These are phyloP conservation scores for Eumacrocentrus americanus DNA, from an alignment of 2,888 invertebrate species.

Conservation along the genomic window DNA sequence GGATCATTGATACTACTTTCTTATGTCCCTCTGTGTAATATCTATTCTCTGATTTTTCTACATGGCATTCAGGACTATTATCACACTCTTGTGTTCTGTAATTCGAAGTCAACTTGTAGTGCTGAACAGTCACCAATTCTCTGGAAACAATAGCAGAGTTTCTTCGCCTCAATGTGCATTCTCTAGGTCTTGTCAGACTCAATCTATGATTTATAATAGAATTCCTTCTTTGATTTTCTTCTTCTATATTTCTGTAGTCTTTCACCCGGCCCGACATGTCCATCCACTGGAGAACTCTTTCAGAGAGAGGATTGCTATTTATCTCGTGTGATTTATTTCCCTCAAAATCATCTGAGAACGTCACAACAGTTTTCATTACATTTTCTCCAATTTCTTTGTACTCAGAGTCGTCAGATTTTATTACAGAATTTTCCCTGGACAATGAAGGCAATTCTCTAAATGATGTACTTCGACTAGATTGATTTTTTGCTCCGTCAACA, in stretches of 20 bases:
- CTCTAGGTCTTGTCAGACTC: conserved; percentile 8
- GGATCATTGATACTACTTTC: neutral
- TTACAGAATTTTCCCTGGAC: conserved; percentile 17
- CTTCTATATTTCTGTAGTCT: conserved; percentile 33
- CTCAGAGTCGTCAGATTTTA: neutral
- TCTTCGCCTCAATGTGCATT: conserved; percentile 19
- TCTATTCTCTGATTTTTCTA: neutral
- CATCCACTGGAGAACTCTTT: conserved; percentile 80
- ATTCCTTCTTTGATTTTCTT: neutral
- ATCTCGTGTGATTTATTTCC: conserved; percentile 20
- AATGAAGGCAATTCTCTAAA: neutral
- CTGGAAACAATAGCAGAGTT: conserved; percentile 24
- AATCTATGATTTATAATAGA: neutral
- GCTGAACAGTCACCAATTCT: conserved; percentile 34
- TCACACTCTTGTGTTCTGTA: neutral
- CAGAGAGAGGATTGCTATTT: conserved; percentile 64
- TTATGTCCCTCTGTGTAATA: neutral
- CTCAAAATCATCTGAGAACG: conserved; percentile 12
- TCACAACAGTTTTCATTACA: conserved; percentile 1
- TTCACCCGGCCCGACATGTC: conserved; percentile 72
- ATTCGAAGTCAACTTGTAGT: conserved; percentile 34
- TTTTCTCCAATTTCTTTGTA: conserved; percentile 1
- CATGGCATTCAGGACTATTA: neutral
- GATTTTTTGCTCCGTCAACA: conserved; percentile 6
- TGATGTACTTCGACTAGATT: conserved; percentile 1